Percentiles rank a stretch among this genome's conserved stretches.
These are phyloP conservation scores for Camptogramma bilineatum DNA, from an alignment of 2,888 invertebrate species.

Conservation along the genomic window DNA sequence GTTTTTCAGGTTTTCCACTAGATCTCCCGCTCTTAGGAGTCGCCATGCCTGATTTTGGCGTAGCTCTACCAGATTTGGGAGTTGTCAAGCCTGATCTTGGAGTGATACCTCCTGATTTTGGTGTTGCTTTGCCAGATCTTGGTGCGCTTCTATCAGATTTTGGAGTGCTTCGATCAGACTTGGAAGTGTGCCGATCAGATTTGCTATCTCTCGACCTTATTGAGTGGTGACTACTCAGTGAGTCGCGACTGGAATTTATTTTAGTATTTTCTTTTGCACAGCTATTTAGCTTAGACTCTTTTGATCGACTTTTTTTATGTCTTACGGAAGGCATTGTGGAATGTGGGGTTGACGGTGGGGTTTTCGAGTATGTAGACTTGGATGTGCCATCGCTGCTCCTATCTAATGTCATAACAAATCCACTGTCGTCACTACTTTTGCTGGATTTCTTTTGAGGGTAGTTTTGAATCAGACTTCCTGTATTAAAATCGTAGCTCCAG, in stretches of 20 bases:
- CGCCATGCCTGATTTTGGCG: constrained; percentile 76
- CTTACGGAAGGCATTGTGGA: constrained; percentile 78
- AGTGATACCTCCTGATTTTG: constrained; percentile 75
- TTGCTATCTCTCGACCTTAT: constrained; percentile 80
- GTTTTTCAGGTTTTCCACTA: constrained; percentile 78
- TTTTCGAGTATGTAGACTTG: constrained; percentile 80
- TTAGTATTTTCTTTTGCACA: constrained; percentile 72
- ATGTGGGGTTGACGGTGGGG: constrained; percentile 80
- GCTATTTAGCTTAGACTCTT: constrained; percentile 76
- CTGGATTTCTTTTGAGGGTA: constrained; percentile 83
- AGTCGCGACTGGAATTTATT: constrained; percentile 80
- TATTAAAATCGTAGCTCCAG: constrained; percentile 81
- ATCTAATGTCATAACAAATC: constrained; percentile 82
- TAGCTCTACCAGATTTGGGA: constrained; percentile 75
- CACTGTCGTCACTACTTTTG: constrained; percentile 82
- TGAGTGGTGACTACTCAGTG: constrained; percentile 81
- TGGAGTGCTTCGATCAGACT: constrained; percentile 79
- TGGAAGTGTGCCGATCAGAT: constrained; percentile 78
- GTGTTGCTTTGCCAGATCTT: constrained; percentile 74
- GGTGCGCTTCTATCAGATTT: constrained; percentile 78
- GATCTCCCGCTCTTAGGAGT: constrained; percentile 86
- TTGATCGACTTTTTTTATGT: constrained; percentile 80
- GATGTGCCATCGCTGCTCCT: constrained; percentile 82
- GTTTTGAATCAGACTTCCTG: constrained; percentile 80
- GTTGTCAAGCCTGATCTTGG: constrained; percentile 77